These are phyloP conservation scores for Erethizon dorsatum DNA, from an alignment of 2,797 vertebrate species.

Conservation along the genomic window DNA sequence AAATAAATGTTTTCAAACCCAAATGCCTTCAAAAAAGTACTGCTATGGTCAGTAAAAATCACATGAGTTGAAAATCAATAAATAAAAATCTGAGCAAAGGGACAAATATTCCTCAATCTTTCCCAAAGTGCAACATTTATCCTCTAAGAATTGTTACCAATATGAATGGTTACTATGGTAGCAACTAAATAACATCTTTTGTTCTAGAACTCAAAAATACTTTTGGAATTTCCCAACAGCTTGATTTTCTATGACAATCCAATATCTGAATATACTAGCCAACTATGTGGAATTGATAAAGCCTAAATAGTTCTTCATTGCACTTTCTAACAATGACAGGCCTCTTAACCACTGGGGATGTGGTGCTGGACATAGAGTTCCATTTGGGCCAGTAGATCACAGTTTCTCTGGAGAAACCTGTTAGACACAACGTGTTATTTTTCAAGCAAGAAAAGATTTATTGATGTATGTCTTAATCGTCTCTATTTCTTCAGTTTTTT, in stretches of 20 bases:
- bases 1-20: conserved; percentile 1
- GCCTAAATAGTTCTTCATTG: background rate
- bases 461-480: conserved; percentile 32
- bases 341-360: background rate
- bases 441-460: background rate
- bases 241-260: background rate
- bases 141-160: background rate
- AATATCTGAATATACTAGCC: background rate
- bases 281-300: background rate
- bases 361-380: background rate
- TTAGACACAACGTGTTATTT: background rate
- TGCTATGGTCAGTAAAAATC: conserved; percentile 15
- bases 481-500: conserved; percentile 9
- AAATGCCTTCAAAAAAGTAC: background rate
- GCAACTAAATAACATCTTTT: background rate
- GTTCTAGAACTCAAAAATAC: background rate
- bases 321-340: background rate
- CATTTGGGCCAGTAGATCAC: background rate
- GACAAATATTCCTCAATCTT: background rate
- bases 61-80: background rate
- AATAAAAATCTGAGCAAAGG: conserved; percentile 48
- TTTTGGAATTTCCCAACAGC: background rate
- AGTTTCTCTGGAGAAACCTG: background rate
- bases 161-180: background rate
- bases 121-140: background rate